Conservation (phyloP, 2,797 vertebrate species). For the Muscicapa striata region DNA sequence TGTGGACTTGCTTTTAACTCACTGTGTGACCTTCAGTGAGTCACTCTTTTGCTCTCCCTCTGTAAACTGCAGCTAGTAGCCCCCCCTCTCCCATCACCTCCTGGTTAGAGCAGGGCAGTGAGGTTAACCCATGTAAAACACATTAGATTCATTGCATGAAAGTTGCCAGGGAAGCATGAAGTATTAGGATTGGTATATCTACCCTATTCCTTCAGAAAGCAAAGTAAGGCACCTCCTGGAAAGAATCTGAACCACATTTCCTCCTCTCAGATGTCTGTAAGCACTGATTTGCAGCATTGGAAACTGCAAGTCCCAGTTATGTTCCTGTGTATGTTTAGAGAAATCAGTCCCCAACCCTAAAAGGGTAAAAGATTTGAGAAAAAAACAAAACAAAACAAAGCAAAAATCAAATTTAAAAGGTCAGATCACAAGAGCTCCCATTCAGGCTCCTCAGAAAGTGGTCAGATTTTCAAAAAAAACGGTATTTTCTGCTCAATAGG, state of each 20-base stretch:
- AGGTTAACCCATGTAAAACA: slow-evolving; percentile 4
- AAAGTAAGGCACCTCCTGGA: background rate
- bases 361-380: background rate
- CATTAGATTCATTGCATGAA: background rate
- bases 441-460: background rate
- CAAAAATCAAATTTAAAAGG: background rate
- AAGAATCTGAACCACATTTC: background rate
- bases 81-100: background rate
- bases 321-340: background rate
- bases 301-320: background rate
- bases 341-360: background rate
- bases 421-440: background rate
- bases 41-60: background rate
- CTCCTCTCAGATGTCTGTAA: background rate
- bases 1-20: slow-evolving; percentile 39
- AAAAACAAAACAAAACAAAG: background rate
- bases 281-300: background rate
- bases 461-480: background rate
- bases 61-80: background rate
- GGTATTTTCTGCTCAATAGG: background rate
- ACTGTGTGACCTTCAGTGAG: slow-evolving; percentile 39
- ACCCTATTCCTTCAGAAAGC: background rate
- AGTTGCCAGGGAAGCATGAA: background rate
- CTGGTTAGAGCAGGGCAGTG: background rate
- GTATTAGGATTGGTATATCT: background rate